phyloP scores from a whole-genome alignment of 2,888 invertebrate species.

The Hemistola chrysoprasaria region DNA sequence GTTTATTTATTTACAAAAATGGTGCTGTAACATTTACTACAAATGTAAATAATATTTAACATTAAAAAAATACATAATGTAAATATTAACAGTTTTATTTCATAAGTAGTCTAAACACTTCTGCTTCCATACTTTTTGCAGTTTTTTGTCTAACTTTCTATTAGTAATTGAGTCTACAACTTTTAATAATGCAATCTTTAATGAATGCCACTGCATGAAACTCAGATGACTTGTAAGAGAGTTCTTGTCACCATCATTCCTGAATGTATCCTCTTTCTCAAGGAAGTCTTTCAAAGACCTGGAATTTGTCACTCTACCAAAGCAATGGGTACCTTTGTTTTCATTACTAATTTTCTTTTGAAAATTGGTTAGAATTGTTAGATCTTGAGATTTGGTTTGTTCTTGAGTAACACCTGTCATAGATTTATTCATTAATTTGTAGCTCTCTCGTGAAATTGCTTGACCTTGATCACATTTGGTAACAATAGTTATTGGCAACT shows the following conservation, averaged over 20 bases:
- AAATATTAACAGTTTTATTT: conserved; percentile 13
- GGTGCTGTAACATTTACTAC: conserved; percentile 57
- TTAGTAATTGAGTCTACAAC: conserved; percentile 46
- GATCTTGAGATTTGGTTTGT: conserved; percentile 46
- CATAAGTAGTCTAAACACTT: conserved; percentile 59
- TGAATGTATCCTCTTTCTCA: conserved; percentile 55
- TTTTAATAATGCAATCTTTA: conserved; percentile 61
- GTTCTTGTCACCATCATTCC: conserved; percentile 47
- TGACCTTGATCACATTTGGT: conserved; percentile 12
- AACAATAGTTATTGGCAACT: background rate
- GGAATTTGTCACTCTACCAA: conserved; percentile 50
- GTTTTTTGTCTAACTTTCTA: conserved; percentile 61
- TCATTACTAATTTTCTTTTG: conserved; percentile 25
- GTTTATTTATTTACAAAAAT: conserved; percentile 51
- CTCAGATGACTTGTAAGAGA: conserved; percentile 68
- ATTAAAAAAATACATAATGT: conserved; percentile 15
- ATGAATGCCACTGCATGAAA: conserved; percentile 80
- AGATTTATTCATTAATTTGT: conserved; percentile 2
- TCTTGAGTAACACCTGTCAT: conserved; percentile 14
- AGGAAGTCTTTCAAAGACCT: conserved; percentile 54
- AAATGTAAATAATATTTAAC: conserved; percentile 37
- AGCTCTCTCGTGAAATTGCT: conserved; percentile 18
- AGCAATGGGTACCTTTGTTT: conserved; percentile 38
- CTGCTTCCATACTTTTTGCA: conserved; percentile 67
- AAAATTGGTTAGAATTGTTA: conserved; percentile 34